Evolutionary conservation across 1,140 invertebrate species (phyloP), one percentile per base, ranked within the genome.

Genomic region (Drosophila sturtevanti): DNA sequence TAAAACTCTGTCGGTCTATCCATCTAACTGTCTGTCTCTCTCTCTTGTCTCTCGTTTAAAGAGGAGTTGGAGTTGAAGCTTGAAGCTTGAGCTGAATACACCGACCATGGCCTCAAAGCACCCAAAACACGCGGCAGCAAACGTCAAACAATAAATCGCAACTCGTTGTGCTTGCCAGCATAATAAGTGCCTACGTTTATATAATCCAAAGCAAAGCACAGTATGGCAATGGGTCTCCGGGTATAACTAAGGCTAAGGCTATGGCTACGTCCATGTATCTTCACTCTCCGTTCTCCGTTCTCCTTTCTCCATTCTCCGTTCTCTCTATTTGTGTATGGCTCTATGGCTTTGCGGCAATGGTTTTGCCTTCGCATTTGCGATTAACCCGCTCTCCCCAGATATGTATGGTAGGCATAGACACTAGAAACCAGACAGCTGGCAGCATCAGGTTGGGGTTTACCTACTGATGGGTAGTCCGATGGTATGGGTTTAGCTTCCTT

Each of bases 141-240:
- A 89, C 79, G 77, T 87, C 84, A 89, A 89, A 87, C 84, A 87
- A 89, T 87, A 87, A 87, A 87, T 87, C 84, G 84, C 84, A 89
- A 87, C 79, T 79, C 76, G 77, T 79, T 77, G 79, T 87, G 79
- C 82, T 89, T 87, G 76, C 82, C 82, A 87, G 82, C 84, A 87
- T 87, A 87, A 87, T 87, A 87, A 87, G 84, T 87, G 86, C 81
- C 74, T 70, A 71, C 76, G 71, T 87, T 82, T 86, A 87, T 72
- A 79, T 86, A 89, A 86, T 87, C 82, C 84, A 58, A n/a, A n/a
- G n/a, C 62, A 68, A 48, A 31, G 27, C 27, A 31, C 41, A 73
- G 58, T 79, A 31, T 72, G 71, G 61, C 74, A 74, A 51, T 31
- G 52, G 22, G n/a, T n/a, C n/a, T n/a, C n/a, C n/a, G n/a, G n/a